Percentiles rank a stretch among this genome's conserved stretches.
Evolutionary conservation across 2,797 vertebrate species (phyloP).

Genomic region (Scarus forsteni): DNA sequence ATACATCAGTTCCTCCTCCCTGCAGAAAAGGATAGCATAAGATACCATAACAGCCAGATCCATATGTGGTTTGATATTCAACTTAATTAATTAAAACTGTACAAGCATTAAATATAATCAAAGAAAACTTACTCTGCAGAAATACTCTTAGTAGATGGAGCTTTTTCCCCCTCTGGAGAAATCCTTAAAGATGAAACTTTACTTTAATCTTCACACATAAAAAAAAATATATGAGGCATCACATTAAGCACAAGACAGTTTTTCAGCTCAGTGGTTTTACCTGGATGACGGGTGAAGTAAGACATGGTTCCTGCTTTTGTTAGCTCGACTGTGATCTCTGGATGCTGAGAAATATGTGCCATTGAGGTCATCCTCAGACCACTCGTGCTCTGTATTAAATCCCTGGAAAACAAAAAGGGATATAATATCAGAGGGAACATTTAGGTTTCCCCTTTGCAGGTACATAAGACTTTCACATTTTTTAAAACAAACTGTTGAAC

Average conservation of each 20-base stretch:
- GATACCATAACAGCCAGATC: background rate
- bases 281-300: slow-evolving; percentile 67
- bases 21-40: slow-evolving; percentile 59
- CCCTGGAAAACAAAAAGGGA: slow-evolving; percentile 61
- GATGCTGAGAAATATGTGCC: slow-evolving; percentile 46
- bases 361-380: slow-evolving; percentile 76
- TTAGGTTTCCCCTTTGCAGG: background rate
- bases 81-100: background rate
- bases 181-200: slow-evolving; percentile 59
- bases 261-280: slow-evolving; percentile 51
- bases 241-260: background rate
- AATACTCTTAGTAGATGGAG: slow-evolving; percentile 68
- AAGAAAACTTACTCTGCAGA: slow-evolving; percentile 81
- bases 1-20: slow-evolving; percentile 93
- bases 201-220: slow-evolving; percentile 1
- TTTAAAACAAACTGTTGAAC: slow-evolving; percentile 8
- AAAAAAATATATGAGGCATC: slow-evolving; percentile 5
- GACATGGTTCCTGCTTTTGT: slow-evolving; percentile 57
- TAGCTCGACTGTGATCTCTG: slow-evolving; percentile 52
- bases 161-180: slow-evolving; percentile 68
- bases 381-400: slow-evolving; percentile 70
- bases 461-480: background rate
- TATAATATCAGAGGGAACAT: background rate
- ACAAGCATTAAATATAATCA: background rate
- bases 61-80: background rate